A percentile compares a stretch with the other conserved stretches of the same genome.
Conservation (phyloP, 2,888 invertebrate species). For the Ornithoptera priamus region DNA sequence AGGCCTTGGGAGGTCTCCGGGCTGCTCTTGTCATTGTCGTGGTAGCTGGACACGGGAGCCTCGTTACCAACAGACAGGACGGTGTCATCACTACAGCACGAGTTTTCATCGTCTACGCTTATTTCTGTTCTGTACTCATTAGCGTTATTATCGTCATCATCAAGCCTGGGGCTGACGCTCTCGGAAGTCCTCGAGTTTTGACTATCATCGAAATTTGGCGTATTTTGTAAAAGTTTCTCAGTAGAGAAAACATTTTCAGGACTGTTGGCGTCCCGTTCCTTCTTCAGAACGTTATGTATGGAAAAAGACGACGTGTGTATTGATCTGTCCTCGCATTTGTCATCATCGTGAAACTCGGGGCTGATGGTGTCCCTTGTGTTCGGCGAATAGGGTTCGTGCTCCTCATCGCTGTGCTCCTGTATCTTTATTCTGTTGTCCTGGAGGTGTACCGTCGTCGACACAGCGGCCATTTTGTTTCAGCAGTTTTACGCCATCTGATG, state of each 20-base stretch:
- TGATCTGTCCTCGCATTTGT: slow-evolving; percentile 58
- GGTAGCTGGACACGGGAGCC: slow-evolving; percentile 73
- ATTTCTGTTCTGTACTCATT: slow-evolving; percentile 60
- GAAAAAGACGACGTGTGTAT: slow-evolving; percentile 69
- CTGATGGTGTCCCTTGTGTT: slow-evolving; percentile 66
- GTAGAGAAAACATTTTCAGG: slow-evolving; percentile 76
- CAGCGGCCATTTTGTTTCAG: slow-evolving; percentile 68
- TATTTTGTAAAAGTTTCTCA: slow-evolving; percentile 69
- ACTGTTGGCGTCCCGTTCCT: slow-evolving; percentile 68
- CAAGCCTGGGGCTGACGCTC: slow-evolving; percentile 57
- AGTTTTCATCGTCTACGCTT: slow-evolving; percentile 76
- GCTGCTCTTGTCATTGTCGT: slow-evolving; percentile 46
- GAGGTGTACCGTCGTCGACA: slow-evolving; percentile 65
- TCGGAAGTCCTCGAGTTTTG: slow-evolving; percentile 54
- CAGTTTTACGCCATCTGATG: slow-evolving; percentile 67
- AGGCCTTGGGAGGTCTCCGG: slow-evolving; percentile 57
- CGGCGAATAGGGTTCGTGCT: slow-evolving; percentile 65
- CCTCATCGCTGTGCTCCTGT: slow-evolving; percentile 71
- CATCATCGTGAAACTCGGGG: slow-evolving; percentile 67
- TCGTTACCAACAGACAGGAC: slow-evolving; percentile 91
- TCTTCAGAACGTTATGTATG: slow-evolving; percentile 75
- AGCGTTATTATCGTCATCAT: slow-evolving; percentile 57
- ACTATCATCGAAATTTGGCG: slow-evolving; percentile 64
- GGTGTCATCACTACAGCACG: slow-evolving; percentile 88
- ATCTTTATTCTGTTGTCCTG: slow-evolving; percentile 67